phyloP scores from a whole-genome alignment of 2,113 vertebrate species.

The Daphoenositta chrysoptera region DNA sequence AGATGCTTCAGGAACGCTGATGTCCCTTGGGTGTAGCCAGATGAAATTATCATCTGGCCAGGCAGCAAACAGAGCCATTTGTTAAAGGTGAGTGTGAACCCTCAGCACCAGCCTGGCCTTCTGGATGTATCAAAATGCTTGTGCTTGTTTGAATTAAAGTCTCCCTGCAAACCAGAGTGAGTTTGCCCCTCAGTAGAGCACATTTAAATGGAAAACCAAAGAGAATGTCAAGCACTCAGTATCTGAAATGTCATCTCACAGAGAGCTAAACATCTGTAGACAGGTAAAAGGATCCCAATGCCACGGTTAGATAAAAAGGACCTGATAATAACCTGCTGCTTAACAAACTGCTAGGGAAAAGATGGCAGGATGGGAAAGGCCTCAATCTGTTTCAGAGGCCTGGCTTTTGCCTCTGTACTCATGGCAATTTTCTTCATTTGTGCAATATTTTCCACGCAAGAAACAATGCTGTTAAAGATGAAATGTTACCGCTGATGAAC shows the following conservation, averaged over 20 bases:
- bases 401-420: not conserved
- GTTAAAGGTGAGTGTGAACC: not conserved
- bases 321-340: not conserved
- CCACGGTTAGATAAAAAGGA: not conserved
- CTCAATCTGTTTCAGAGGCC: not conserved
- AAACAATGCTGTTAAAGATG: not conserved
- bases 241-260: not conserved
- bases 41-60: not conserved
- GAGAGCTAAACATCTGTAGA: not conserved
- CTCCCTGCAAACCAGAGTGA: not conserved
- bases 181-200: not conserved
- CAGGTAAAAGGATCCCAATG: not conserved
- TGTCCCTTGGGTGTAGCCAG: not conserved
- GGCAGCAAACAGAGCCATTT: not conserved
- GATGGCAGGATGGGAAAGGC: not conserved
- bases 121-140: not conserved
- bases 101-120: not conserved
- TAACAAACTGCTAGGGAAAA: not conserved
- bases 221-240: not conserved
- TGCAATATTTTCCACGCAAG: not conserved
- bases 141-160: not conserved
- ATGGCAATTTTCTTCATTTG: not conserved
- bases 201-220: not conserved
- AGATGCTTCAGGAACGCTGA: not conserved
- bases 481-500: not conserved